Conservation (phyloP, 2,888 invertebrate species). For the Drosophila tanythrix region DNA sequence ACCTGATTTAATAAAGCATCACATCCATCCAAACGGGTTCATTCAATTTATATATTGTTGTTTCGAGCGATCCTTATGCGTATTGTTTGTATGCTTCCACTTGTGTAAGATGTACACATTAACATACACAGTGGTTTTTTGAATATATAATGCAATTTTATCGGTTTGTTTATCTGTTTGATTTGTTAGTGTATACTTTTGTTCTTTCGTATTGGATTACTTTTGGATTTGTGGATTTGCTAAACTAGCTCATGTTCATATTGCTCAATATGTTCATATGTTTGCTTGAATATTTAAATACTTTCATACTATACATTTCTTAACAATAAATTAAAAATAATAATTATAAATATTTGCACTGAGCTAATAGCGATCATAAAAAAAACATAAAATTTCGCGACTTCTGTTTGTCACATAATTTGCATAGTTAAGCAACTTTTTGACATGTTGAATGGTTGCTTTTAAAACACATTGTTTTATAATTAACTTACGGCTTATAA, state of each 20-base stretch:
- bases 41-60: conserved; percentile 1
- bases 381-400: neutral
- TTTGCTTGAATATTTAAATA: neutral
- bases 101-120: conserved; percentile 19
- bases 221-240: neutral
- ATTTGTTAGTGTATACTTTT: neutral
- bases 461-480: neutral
- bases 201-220: neutral
- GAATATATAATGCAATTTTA: conserved; percentile 21
- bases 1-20: conserved; percentile 7
- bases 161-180: conserved; percentile 1
- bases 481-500: conserved; percentile 6
- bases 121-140: conserved; percentile 21
- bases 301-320: too few relatives aligned
- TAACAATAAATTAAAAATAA: neutral
- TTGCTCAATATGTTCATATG: neutral
- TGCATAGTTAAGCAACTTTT: conserved; percentile 22
- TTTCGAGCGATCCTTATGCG: conserved; percentile 20
- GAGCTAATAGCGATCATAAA: neutral
- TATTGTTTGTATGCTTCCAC: conserved; percentile 14
- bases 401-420: conserved; percentile 9
- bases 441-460: conserved; percentile 13
- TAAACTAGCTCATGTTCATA: neutral
- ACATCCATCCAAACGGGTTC: conserved; percentile 30
- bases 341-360: neutral